These are phyloP conservation scores for Phalacrocorax pelagicus DNA, from an alignment of 2,113 vertebrate genomes.

Conservation along the genomic window DNA sequence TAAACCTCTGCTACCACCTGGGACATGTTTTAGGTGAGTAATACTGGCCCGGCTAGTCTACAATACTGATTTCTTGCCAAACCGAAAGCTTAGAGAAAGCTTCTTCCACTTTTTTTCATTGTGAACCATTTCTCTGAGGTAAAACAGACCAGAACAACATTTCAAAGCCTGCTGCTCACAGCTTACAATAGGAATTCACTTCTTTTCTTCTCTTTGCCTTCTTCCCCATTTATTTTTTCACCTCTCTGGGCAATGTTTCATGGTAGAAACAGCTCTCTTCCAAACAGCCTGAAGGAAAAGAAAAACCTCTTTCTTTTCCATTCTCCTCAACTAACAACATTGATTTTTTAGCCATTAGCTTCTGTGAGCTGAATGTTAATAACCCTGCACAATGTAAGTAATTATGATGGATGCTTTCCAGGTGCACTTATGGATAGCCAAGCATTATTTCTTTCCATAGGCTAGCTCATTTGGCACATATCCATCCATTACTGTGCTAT, in stretches of 20 bases:
- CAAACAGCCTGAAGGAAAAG: neutral
- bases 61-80: neutral
- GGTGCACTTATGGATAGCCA: neutral
- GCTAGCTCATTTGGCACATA: neutral
- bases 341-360: neutral
- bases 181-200: neutral
- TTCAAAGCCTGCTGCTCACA: neutral
- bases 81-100: neutral
- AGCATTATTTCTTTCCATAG: neutral
- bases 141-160: neutral
- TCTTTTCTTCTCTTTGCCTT: neutral
- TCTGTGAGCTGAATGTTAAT: conserved; percentile 31
- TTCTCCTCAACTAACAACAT: neutral
- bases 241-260: neutral
- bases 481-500: neutral
- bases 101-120: neutral
- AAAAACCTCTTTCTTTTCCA: neutral
- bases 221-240: neutral
- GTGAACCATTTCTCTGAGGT: neutral
- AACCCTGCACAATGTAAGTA: neutral
- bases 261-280: neutral
- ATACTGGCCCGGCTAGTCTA: neutral
- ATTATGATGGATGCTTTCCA: conserved; percentile 41
- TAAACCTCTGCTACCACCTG: neutral
- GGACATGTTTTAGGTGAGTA: neutral